Percentiles rank a stretch among this genome's conserved stretches.
phyloP scores from a whole-genome alignment of 1,140 invertebrate genomes.

The Eufriesea mexicana region DNA sequence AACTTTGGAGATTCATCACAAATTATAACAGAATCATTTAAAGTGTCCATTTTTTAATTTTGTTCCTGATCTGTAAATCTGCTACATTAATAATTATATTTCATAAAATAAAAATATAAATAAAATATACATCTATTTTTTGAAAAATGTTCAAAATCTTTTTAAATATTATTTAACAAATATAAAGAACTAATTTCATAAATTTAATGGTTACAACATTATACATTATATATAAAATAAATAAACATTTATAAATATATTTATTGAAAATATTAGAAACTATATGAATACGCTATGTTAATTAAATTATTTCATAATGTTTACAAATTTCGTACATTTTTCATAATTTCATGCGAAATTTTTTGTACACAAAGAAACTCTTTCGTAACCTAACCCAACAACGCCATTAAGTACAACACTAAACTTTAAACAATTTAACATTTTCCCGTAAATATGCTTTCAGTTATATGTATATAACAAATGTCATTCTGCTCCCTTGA shows the following conservation, averaged over 20 bases:
- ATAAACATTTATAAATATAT: not conserved
- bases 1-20: not conserved
- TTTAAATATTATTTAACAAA: not conserved
- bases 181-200: not conserved
- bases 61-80: not conserved
- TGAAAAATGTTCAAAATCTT: not conserved
- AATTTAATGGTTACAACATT: not conserved
- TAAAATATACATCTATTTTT: not conserved
- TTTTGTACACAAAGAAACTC: not conserved
- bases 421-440: not conserved
- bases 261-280: not conserved
- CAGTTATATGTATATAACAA: not conserved
- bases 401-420: no score
- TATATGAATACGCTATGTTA: not conserved
- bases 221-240: not conserved
- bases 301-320: not conserved
- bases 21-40: constrained; percentile 38
- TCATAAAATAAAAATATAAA: not conserved
- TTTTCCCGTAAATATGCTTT: not conserved
- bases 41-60: constrained; percentile 12
- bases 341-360: not conserved
- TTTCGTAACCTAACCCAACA: not conserved
- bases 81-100: not conserved
- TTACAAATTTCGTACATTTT: not conserved
- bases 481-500: not conserved